A percentile compares a stretch with the other conserved stretches of the same genome.
Conservation (phyloP, 2,113 vertebrate genomes). For the Odobenus rosmarus region DNA sequence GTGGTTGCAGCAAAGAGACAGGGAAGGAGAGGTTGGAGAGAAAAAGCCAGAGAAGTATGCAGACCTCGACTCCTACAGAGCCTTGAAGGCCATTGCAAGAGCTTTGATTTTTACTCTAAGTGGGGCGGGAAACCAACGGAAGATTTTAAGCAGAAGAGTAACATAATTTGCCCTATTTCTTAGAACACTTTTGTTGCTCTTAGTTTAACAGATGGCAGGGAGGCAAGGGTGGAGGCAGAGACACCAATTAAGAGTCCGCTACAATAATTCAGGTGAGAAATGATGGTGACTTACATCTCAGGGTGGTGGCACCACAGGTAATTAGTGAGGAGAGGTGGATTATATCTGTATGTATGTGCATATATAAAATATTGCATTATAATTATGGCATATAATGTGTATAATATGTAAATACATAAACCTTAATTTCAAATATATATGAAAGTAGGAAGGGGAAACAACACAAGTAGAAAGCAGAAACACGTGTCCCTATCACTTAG, state of each 20-base stretch:
- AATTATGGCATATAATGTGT: neutral
- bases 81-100: neutral
- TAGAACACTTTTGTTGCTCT: neutral
- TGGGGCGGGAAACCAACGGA: neutral
- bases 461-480: neutral
- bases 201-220: neutral
- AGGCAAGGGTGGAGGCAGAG: neutral
- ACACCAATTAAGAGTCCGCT: neutral
- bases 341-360: neutral
- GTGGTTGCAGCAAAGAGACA: neutral
- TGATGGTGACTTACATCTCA: neutral
- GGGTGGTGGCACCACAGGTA: neutral
- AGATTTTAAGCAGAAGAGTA: neutral
- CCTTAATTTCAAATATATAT: neutral
- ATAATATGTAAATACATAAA: neutral
- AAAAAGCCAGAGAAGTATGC: neutral
- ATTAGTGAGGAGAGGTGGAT: neutral
- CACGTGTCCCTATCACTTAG: neutral
- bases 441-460: neutral
- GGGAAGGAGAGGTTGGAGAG: neutral
- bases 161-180: neutral
- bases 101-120: neutral
- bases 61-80: rapidly evolving
- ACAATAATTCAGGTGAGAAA: neutral
- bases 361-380: neutral